phyloP scores from a whole-genome alignment of 2,888 invertebrate species.

The Cenopis cana region DNA sequence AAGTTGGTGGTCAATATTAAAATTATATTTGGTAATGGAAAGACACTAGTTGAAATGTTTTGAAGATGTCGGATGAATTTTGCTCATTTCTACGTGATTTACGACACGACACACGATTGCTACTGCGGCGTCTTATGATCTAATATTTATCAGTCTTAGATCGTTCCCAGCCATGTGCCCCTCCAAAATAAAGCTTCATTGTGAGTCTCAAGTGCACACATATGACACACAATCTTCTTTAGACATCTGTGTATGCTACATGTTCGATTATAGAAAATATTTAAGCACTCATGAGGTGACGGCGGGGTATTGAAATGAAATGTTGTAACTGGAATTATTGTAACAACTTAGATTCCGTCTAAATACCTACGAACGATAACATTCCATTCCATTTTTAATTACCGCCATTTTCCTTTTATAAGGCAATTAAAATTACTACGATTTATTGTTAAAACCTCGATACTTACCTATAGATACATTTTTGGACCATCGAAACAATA shows the following conservation, averaged over 20 bases:
- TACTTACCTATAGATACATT: no score
- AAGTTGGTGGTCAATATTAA: not conserved
- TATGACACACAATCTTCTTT: constrained; percentile 7
- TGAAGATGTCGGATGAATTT: not conserved
- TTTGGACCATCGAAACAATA: no score
- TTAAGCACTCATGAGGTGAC: not conserved
- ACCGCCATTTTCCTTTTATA: no score
- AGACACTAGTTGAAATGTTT: not conserved
- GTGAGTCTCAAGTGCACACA: constrained; percentile 26
- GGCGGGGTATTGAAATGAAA: not conserved
- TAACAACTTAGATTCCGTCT: no score
- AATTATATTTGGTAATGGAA: not conserved
- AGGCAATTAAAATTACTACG: no score
- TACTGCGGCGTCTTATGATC: not conserved
- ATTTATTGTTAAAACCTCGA: no score
- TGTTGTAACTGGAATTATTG: not conserved
- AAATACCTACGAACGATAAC: no score
- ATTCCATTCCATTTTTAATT: no score
- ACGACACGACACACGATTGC: not conserved
- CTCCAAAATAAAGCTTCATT: constrained; percentile 26
- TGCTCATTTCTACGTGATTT: not conserved
- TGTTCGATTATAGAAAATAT: not conserved
- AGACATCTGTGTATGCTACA: constrained; percentile 1
- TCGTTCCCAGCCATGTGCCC: constrained; percentile 18
- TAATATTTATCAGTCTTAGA: constrained; percentile 2